These are phyloP conservation scores for Eupithecia subfuscata DNA, from an alignment of 2,888 invertebrate genomes.

Conservation along the genomic window DNA sequence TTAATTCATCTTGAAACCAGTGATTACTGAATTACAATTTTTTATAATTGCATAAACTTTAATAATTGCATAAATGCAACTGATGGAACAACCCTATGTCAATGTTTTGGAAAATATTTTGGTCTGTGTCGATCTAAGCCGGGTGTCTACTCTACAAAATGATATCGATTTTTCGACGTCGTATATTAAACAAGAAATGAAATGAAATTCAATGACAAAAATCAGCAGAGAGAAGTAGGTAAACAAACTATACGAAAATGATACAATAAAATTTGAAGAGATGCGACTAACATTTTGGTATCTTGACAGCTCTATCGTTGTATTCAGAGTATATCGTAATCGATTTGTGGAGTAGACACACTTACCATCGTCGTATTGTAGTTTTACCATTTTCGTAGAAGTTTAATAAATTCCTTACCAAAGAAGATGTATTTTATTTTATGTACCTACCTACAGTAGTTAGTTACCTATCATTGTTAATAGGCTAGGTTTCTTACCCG, in stretches of 20 bases:
- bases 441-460: neutral
- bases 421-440: conserved; percentile 54
- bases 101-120: conserved; percentile 6
- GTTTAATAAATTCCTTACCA: conserved; percentile 74
- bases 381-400: conserved; percentile 57
- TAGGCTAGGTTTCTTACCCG: no score
- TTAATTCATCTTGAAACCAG: neutral
- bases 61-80: neutral
- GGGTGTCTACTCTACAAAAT: neutral
- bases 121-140: neutral
- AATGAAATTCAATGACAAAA: neutral
- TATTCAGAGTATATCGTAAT: neutral
- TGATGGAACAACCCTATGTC: neutral
- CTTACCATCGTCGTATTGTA: conserved; percentile 29
- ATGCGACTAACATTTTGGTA: neutral
- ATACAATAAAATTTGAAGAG: neutral
- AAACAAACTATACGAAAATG: no score
- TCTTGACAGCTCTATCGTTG: neutral
- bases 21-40: neutral
- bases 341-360: neutral
- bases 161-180: neutral
- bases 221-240: neutral
- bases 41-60: no score
- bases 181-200: neutral
- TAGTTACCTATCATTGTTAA: neutral